Conservation (phyloP, 2,888 invertebrate species). For the Hipparchia sbordonii region DNA sequence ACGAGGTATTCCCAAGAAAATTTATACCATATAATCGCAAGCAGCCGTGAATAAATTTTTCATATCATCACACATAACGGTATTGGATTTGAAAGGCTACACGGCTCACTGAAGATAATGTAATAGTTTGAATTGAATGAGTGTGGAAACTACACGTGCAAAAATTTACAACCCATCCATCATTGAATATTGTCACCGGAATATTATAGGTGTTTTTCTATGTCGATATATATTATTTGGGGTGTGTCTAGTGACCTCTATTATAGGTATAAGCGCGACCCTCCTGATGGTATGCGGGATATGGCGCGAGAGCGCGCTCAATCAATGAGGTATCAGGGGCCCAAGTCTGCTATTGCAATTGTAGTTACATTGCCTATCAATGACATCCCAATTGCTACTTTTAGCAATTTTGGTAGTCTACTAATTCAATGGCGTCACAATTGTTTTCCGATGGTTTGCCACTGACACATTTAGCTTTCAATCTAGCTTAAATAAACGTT, state of each 20-base stretch:
- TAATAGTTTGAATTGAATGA: conserved; percentile 29
- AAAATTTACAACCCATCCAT: conserved; percentile 26
- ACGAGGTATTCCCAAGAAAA: conserved; percentile 12
- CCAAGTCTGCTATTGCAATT: no score
- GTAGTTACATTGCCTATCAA: no score
- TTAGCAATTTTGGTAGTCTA: no score
- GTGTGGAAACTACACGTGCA: conserved; percentile 20
- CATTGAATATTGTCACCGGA: conserved; percentile 22
- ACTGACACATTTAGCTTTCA: no score
- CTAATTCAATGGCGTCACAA: no score
- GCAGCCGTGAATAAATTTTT: conserved; percentile 40
- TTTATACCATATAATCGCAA: conserved; percentile 22
- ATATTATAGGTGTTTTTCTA: not conserved
- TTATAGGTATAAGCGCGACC: no score
- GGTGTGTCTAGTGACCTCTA: not conserved
- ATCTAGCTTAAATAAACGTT: no score
- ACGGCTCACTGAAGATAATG: conserved; percentile 26
- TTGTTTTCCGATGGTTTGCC: no score
- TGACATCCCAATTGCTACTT: no score
- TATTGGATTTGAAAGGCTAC: conserved; percentile 34
- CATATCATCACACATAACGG: conserved; percentile 38
- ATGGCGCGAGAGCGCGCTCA: no score
- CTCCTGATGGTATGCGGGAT: no score
- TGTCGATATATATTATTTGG: not conserved
- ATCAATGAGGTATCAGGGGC: no score